Percentiles rank a stretch among this genome's conserved stretches.
phyloP scores from a whole-genome alignment of 2,888 invertebrate species.

The Seira ritae region DNA sequence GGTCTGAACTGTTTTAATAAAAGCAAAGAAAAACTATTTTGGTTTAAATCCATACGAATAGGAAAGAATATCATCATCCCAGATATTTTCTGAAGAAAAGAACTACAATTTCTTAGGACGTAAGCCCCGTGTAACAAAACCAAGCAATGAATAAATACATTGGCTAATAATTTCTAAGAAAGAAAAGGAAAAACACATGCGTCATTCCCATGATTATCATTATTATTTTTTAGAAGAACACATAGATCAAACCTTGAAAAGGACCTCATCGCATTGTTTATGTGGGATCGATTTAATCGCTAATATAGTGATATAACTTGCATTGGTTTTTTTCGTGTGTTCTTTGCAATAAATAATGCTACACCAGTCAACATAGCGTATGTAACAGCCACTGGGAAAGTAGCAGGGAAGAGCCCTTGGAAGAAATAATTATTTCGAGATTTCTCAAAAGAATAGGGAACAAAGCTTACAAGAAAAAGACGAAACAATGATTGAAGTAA shows the following conservation, averaged over 20 bases:
- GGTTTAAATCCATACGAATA: no score
- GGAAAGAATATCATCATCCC: no score
- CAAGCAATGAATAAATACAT: constrained; percentile 25
- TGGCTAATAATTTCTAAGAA: background rate
- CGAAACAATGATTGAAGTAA: constrained; percentile 46
- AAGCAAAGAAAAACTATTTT: background rate
- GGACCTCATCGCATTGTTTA: constrained; percentile 12
- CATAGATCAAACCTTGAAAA: constrained; percentile 42
- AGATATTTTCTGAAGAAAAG: no score
- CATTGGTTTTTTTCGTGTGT: no score
- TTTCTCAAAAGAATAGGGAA: constrained; percentile 22
- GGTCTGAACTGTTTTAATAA: constrained; percentile 18
- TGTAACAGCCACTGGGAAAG: no score
- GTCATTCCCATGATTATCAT: constrained; percentile 51
- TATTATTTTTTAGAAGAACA: constrained; percentile 42
- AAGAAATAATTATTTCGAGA: no score
- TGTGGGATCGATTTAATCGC: background rate
- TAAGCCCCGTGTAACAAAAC: no score
- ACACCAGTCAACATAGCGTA: no score
- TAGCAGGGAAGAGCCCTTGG: no score
- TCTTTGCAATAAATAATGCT: no score
- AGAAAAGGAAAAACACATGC: constrained; percentile 30
- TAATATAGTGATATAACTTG: no score
- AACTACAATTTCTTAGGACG: constrained; percentile 46
- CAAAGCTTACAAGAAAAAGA: constrained; percentile 22